Conservation (phyloP, 2,888 invertebrate genomes). For the Hoplodrina ambigua region DNA sequence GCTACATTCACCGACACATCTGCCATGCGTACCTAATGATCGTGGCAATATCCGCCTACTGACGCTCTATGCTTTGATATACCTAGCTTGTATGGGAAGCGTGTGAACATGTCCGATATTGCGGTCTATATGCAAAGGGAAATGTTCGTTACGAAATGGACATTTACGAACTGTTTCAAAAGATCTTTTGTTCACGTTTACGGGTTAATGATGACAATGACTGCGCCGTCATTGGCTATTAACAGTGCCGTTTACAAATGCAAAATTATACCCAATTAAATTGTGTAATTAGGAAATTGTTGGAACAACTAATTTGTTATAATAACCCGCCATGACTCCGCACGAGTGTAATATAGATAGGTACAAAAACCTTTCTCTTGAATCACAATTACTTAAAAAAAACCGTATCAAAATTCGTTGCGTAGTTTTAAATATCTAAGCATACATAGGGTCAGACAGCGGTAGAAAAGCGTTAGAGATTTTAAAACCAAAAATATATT, state of each 20-base stretch:
- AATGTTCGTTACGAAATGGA: conserved; percentile 37
- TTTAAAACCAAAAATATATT: conserved; percentile 18
- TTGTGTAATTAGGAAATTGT: background rate
- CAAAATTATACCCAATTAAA: background rate
- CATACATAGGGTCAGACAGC: no score
- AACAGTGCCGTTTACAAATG: background rate
- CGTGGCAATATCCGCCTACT: conserved; percentile 35
- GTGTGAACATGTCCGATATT: conserved; percentile 1
- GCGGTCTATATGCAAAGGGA: conserved; percentile 15
- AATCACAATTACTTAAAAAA: no score
- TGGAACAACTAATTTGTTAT: no score
- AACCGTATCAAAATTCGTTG: no score
- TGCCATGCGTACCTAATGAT: conserved; percentile 24
- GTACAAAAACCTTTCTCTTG: no score
- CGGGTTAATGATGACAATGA: conserved; percentile 16
- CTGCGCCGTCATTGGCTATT: background rate
- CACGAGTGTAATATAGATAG: no score
- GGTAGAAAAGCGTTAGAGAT: background rate
- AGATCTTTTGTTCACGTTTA: conserved; percentile 30
- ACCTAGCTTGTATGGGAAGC: conserved; percentile 3
- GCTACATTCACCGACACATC: conserved; percentile 5
- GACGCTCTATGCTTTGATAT: background rate
- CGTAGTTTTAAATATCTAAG: no score
- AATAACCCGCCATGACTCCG: no score
- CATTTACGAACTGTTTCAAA: conserved; percentile 41